A percentile compares a stretch with the other conserved stretches of the same genome.
Conservation (phyloP, 2,113 vertebrate genomes). For the Tenrec ecaudatus region DNA sequence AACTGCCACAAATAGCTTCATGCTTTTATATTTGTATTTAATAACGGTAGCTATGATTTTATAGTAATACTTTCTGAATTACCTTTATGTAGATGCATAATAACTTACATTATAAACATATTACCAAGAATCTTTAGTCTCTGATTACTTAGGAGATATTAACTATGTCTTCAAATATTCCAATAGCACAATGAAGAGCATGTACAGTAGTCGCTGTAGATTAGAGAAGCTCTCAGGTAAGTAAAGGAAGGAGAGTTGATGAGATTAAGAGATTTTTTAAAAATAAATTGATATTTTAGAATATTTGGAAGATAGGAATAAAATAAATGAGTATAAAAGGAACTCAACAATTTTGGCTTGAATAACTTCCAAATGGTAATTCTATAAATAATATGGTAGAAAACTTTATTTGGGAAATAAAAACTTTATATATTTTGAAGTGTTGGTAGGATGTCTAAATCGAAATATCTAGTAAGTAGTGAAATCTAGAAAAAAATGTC, state of each 20-base stretch:
- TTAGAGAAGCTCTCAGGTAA: not conserved
- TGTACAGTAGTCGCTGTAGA: not conserved
- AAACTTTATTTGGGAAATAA: too few relatives aligned
- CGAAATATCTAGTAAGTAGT: too few relatives aligned
- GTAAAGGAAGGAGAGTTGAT: not conserved
- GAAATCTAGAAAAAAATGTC: not conserved
- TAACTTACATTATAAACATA: not conserved
- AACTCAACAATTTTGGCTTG: not conserved
- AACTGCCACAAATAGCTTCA: too few relatives aligned
- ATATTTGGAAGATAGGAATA: not conserved
- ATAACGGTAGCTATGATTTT: too few relatives aligned
- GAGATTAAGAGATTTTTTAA: slow-evolving; percentile 5
- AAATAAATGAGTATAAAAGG: not conserved
- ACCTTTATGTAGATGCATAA: not conserved
- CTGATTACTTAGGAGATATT: not conserved
- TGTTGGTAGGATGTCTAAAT: too few relatives aligned
- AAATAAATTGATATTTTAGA: not conserved
- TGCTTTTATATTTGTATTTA: too few relatives aligned
- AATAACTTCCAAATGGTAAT: not conserved
- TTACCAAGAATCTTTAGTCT: not conserved
- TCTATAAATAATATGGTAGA: too few relatives aligned
- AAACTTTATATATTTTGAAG: too few relatives aligned
- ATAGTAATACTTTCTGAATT: too few relatives aligned
- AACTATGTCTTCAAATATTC: not conserved
- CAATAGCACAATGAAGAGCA: not conserved